Evolutionary conservation across 2,797 vertebrate species (phyloP), one percentile per base, ranked within the genome.

Genomic region (Enteromius unitaeniatus): DNA sequence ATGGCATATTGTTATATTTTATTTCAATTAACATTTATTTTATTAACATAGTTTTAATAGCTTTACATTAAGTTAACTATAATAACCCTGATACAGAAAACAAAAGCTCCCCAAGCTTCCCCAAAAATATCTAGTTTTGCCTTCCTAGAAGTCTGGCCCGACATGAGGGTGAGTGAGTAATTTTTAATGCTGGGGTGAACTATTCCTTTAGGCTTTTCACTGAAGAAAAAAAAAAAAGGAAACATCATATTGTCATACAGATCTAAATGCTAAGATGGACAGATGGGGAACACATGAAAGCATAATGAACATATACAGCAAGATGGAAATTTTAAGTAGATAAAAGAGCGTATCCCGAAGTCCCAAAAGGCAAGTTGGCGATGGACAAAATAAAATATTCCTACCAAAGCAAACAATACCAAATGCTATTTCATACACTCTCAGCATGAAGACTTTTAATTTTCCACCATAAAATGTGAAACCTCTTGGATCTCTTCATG

Each of bases 381-480:
- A 74, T 65, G 60, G 45, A 47, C 49, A 69, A 64, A 84, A 84
- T 77, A 85, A 84, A 69, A 62, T 74, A 86, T 83, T 79, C 85
- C 77, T 81, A 87, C 86, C 88, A 89, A 89, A 83, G 88, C 86
- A 89, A 87, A 89, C 88, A 87, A 86, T 83, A 77, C 72, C 58
- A 74, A 87, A 89, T 60, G 83, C 72, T 84, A 87, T 89, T 81
- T 84, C 83, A 85, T 85, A 86, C 77, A 83, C 84, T 70, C 86
- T 78, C 82, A 40, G 73, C 77, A 87, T 73, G 86, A 81, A 89
- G 82, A 89, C 86, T 62, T 87, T 84, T 86, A 81, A 87, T 87
- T 89, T 89, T 89, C 88, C 88, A 75, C 79, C 88, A 89, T 89
- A 85, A 87, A 87, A 86, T 42, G 60, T 80, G 79, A 87, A 86